phyloP scores from a whole-genome alignment of 2,113 vertebrate species.

The Limnothrissa miodon region DNA sequence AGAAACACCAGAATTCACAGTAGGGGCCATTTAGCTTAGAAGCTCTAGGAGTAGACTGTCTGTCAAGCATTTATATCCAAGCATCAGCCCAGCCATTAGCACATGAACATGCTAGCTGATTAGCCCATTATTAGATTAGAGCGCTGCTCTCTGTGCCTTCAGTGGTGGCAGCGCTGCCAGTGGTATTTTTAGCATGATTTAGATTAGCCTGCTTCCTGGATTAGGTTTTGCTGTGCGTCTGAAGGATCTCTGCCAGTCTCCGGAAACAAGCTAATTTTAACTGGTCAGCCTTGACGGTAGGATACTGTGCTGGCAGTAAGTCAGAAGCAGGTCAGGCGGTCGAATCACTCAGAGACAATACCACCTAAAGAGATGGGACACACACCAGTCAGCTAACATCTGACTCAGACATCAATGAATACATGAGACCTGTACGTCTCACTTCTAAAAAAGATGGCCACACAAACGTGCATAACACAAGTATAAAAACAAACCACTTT shows the following conservation, averaged over 20 bases:
- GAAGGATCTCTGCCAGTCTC: slow-evolving; percentile 39
- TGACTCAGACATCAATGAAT: neutral
- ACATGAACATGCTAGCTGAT: neutral
- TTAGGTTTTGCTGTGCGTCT: slow-evolving; percentile 40
- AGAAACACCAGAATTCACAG: neutral
- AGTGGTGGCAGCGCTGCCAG: neutral
- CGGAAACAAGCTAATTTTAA: slow-evolving; percentile 53
- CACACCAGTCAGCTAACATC: neutral
- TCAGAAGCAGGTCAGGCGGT: slow-evolving; percentile 33
- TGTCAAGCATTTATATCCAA: neutral
- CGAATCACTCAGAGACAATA: slow-evolving; percentile 34
- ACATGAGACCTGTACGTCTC: too few species aligned
- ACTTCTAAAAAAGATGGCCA: too few species aligned
- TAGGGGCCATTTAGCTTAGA: neutral
- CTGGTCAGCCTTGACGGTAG: slow-evolving; percentile 23
- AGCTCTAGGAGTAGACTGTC: neutral
- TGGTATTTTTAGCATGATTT: slow-evolving; percentile 57
- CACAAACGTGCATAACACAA: neutral
- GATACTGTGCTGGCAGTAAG: slow-evolving; percentile 3
- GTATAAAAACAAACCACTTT: neutral
- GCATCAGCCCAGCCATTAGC: neutral
- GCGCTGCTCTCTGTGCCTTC: neutral
- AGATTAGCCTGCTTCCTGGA: slow-evolving; percentile 43
- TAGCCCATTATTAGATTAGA: neutral
- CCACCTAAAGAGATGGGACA: slow-evolving; percentile 15